Base-by-base conservation (phyloP, 2,113 vertebrate genomes). In the Salvelinus namaycush region DNA sequence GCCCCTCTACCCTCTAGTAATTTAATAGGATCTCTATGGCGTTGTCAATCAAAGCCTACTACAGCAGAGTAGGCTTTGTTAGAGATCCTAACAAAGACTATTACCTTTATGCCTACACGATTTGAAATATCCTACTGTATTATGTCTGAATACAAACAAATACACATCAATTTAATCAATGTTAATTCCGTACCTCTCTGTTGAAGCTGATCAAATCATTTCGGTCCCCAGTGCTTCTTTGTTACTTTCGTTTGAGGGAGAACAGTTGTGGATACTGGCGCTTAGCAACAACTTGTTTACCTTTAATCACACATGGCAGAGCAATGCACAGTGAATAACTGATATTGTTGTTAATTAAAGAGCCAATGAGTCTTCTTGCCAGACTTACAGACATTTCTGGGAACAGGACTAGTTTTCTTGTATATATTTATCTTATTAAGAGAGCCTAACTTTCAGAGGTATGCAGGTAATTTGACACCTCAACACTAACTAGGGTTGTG, bases 1-100 rank as follows among this genome's bases (percentile, higher is more conserved):
- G 8, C 39, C 39, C 39, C 39, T 9, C 39, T 44, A 44, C 39
- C 39, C 8, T 11, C 39, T 44, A 9, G 39, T 44, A 44, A 44
- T 44, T 44, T 9, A 11, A 44, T 44, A 44, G 7, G 39, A 44
- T 44, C 2, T 44, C 20, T 44, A 79, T 80, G 44, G 67, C 76
- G 60, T 24, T 57, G 79, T 75, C 76, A 76, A 71, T 76, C 60
- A 75, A 64, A 71, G 49, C 31, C 18, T 64, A 67, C 70, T 39
- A 44, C 39, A 48, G 24, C 24, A 24, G 24, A 24, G 24, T 24
- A 24, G 24, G 24, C 24, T 24, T 24, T 24, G 24, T 24, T 24
- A 24, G 24, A 26, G 1, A 26, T 26, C 26, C 26, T 26, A 26
- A 26, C 26, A 26, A 26, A 26, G 26, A 26, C 26, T 26, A 26